phyloP scores from a whole-genome alignment of 2,888 invertebrate genomes.

The Dicycla oo region DNA sequence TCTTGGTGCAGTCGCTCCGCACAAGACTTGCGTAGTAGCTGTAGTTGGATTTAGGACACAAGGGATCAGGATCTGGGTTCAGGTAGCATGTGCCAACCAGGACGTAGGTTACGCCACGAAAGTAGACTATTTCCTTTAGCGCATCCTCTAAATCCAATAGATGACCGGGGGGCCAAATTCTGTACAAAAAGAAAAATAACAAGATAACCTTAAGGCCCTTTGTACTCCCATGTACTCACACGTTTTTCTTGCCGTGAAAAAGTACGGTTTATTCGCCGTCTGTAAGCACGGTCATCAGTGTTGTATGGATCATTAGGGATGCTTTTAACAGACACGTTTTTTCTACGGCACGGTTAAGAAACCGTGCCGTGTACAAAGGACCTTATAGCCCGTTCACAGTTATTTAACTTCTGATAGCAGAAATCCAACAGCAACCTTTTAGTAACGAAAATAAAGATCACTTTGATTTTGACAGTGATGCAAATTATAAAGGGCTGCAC shows the following conservation, averaged over 20 bases:
- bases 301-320: too few species aligned
- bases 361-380: too few species aligned
- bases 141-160: conserved; percentile 93
- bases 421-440: not conserved
- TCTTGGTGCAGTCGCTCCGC: conserved; percentile 85
- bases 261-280: not conserved
- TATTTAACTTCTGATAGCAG: not conserved
- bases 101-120: conserved; percentile 92
- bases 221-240: too few species aligned
- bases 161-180: conserved; percentile 92
- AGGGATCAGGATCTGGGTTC: conserved; percentile 81
- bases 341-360: too few species aligned
- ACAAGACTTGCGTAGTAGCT: conserved; percentile 90
- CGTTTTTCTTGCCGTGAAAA: too few species aligned
- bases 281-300: too few species aligned
- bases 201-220: not conserved
- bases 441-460: not conserved
- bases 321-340: too few species aligned
- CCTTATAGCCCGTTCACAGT: not conserved
- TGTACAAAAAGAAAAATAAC: conserved; percentile 66
- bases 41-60: conserved; percentile 91
- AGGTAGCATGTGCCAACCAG: conserved; percentile 91
- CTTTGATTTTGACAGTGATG: not conserved
- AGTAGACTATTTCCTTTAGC: conserved; percentile 92
- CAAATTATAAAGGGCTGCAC: not conserved